Percentiles rank a stretch among this genome's conserved stretches.
Evolutionary conservation across 2,888 invertebrate genomes (phyloP).

Genomic region (Stenchaetothrips biformis): DNA sequence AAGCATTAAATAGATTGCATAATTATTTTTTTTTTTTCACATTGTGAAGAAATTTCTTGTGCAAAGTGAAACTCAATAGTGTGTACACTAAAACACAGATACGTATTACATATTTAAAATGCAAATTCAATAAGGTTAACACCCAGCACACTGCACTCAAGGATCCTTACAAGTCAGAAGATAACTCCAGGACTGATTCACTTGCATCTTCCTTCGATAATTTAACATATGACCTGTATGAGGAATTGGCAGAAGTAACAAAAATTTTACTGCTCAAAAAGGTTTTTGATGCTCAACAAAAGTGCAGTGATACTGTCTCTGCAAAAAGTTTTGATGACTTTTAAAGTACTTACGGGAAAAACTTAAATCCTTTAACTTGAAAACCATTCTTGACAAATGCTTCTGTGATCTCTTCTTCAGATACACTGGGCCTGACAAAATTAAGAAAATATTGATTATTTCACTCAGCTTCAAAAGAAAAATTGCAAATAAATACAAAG

Average conservation of each 20-base stretch:
- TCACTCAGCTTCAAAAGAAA: not conserved
- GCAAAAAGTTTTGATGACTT: not conserved
- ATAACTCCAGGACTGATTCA: constrained; percentile 23
- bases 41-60: not conserved
- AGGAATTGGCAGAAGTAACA: constrained; percentile 13
- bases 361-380: constrained; percentile 89
- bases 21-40: constrained; percentile 27
- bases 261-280: not conserved
- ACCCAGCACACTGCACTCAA: constrained; percentile 18
- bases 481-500: constrained; percentile 29
- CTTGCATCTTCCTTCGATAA: constrained; percentile 16
- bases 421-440: constrained; percentile 69
- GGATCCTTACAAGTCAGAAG: constrained; percentile 19
- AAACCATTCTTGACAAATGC: constrained; percentile 84
- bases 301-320: constrained; percentile 9
- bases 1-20: constrained; percentile 25
- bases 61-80: not conserved
- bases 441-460: constrained; percentile 32
- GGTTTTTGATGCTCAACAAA: not conserved
- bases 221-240: constrained; percentile 15
- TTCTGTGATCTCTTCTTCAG: constrained; percentile 90
- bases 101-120: not conserved
- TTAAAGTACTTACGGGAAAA: constrained; percentile 78
- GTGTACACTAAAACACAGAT: not conserved
- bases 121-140: not conserved